A percentile compares a stretch with the other conserved stretches of the same genome.
Evolutionary conservation across 2,888 invertebrate species (phyloP).

Genomic region (Tinea trinotella): DNA sequence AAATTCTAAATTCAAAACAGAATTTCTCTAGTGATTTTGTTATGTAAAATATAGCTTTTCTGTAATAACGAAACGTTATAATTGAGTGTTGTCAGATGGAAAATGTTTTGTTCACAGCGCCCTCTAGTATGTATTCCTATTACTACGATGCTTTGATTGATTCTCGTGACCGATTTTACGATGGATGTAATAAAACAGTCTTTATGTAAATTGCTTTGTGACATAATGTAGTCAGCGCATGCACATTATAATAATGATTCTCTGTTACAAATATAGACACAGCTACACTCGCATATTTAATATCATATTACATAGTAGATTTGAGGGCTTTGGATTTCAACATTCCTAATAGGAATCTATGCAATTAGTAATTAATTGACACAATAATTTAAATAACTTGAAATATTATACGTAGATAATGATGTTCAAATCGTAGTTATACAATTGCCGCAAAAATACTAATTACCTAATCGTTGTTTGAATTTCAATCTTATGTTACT

Average conservation of each 20-base stretch:
- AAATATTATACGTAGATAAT: too few species aligned
- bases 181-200: not conserved
- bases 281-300: not conserved
- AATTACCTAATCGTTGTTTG: too few species aligned
- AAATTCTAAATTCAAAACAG: not conserved
- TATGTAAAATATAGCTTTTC: not conserved
- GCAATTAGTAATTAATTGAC: too few species aligned
- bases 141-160: conserved; percentile 4
- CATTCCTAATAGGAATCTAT: too few species aligned
- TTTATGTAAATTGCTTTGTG: not conserved
- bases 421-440: too few species aligned
- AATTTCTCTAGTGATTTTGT: not conserved
- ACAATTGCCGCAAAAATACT: too few species aligned
- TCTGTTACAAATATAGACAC: too few species aligned
- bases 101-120: not conserved
- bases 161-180: conserved; percentile 2
- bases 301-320: too few species aligned
- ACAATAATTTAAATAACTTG: too few species aligned
- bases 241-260: too few species aligned
- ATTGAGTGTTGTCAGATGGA: not conserved
- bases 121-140: not conserved
- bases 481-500: too few species aligned
- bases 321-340: too few species aligned
- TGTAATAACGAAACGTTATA: not conserved
- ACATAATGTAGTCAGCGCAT: not conserved